Base-by-base conservation (phyloP, 2,113 vertebrate genomes). In the Panurus biarmicus region DNA sequence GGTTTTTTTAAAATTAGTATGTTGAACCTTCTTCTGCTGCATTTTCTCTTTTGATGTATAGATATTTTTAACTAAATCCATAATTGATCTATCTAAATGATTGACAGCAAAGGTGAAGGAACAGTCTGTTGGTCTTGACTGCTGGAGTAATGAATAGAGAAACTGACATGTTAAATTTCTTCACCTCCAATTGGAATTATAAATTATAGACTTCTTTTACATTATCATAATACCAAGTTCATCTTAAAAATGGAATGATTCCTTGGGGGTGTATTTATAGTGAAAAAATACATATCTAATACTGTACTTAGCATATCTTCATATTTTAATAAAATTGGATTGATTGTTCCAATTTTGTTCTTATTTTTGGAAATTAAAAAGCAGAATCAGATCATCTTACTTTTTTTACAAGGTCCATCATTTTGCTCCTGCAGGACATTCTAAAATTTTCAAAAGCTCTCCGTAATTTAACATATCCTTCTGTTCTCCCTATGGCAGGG, bases 151-250 rank as follows among this genome's bases (percentile, higher is more conserved):
- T 93, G 95, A 97, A 97, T 85, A 97, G 90, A 92, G 35, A 93
- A 84, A 33, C 25, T 89, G 90, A 95, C 90, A 96, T 44, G 90
- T 87, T 92, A 95, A 94, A 96, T 95, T 94, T 71, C 65, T 83
- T 94, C 85, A 62, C 61, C 80, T 97, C 56, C 72, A 92, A 72
- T 35, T 96, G 69, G 14, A 96, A 90, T 85, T 96, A 94, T 77
- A 95, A 95, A 97, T 95, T 90, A 92, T 51, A 92, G 67, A 96
- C 62, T 89, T 90, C 70, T 93, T 91, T 93, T 82, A 76, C 90
- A 93, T 95, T 94, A 88, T 76, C 87, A 85, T 50, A 93, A 42
- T 94, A 90, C 91, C 56, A 77, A 93, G 79, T 38, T 87, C 80
- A 45, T 88, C 60, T 85, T 94, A 74, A 96, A 94, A 85, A 88